phyloP scores from a whole-genome alignment of 1,140 invertebrate genomes.

The Phymastichus coffea region DNA sequence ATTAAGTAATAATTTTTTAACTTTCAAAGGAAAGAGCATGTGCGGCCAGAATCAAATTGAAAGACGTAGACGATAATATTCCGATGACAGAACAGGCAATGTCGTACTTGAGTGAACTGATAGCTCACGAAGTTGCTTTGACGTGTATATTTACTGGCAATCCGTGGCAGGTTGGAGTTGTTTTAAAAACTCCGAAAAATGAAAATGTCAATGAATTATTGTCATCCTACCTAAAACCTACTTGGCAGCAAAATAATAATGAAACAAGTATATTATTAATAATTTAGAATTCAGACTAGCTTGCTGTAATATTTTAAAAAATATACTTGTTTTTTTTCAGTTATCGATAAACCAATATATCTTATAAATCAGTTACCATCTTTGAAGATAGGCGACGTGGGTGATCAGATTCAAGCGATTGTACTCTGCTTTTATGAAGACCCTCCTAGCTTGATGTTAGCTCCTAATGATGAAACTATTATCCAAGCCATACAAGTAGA shows the following conservation, averaged over 20 bases:
- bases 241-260: conserved; percentile 27
- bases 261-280: conserved; percentile 30
- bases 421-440: conserved; percentile 17
- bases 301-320: conserved; percentile 7
- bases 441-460: conserved; percentile 10
- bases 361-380: not conserved
- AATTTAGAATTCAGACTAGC: no score
- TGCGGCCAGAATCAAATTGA: conserved; percentile 34
- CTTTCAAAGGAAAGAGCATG: conserved; percentile 29
- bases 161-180: conserved; percentile 36
- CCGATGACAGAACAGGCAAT: conserved; percentile 39
- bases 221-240: conserved; percentile 36
- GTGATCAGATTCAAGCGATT: conserved; percentile 31
- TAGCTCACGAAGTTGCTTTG: conserved; percentile 32
- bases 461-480: not conserved
- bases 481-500: conserved; percentile 12
- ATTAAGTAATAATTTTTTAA: conserved; percentile 16
- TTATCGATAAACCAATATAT: not conserved
- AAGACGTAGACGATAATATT: conserved; percentile 36
- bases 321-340: conserved; percentile 18
- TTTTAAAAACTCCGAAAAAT: conserved; percentile 30
- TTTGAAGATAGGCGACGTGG: conserved; percentile 38
- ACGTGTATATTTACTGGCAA: conserved; percentile 34
- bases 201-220: conserved; percentile 42
- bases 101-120: conserved; percentile 35